phyloP scores from a whole-genome alignment of 2,113 vertebrate species.

The Lophura nycthemera region DNA sequence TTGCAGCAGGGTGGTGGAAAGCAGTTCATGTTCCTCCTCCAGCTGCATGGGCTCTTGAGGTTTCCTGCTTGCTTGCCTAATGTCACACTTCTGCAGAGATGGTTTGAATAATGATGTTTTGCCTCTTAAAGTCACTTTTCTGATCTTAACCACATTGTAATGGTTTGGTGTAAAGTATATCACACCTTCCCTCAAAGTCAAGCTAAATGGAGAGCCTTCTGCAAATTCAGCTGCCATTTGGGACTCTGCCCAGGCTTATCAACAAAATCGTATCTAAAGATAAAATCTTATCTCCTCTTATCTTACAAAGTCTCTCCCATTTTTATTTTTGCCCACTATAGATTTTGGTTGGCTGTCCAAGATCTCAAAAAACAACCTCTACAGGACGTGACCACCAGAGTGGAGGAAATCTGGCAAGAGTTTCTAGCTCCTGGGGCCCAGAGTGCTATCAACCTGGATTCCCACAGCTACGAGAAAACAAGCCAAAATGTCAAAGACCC shows the following conservation, averaged over 20 bases:
- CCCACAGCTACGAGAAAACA: constrained; percentile 95
- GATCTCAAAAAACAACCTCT: constrained; percentile 92
- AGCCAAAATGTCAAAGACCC: constrained; percentile 96
- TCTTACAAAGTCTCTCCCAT: background rate
- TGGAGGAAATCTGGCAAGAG: constrained; percentile 96
- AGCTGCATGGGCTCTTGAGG: background rate
- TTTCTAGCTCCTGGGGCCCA: constrained; percentile 94
- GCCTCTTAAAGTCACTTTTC: background rate
- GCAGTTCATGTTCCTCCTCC: background rate
- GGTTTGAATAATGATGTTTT: background rate
- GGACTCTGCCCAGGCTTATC: background rate
- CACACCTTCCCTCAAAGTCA: background rate
- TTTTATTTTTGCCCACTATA: constrained; percentile 57
- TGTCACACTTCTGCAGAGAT: background rate
- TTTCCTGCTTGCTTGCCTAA: background rate
- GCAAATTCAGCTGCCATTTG: background rate
- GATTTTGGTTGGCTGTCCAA: constrained; percentile 97
- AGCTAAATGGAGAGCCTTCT: background rate
- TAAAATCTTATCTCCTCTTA: background rate
- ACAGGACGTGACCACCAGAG: constrained; percentile 87
- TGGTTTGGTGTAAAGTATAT: background rate
- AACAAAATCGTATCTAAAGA: background rate
- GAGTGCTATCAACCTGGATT: constrained; percentile 96
- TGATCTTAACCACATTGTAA: background rate
- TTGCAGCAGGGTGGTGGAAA: background rate